A percentile compares a stretch with the other conserved stretches of the same genome.
phyloP scores from a whole-genome alignment of 1,140 invertebrate genomes.

The Agrypnia vestita region DNA sequence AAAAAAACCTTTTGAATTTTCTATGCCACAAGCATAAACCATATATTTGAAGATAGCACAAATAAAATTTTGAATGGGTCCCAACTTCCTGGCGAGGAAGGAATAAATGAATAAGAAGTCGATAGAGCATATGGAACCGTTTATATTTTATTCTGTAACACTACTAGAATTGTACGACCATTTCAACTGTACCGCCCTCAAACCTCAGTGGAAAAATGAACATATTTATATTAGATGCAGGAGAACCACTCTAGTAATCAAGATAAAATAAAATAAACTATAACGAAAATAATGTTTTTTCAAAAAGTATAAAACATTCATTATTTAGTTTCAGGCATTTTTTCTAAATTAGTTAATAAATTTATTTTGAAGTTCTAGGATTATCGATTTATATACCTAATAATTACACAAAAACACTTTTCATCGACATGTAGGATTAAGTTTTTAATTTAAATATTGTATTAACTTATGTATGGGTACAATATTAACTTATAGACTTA shows the following conservation, averaged over 20 bases:
- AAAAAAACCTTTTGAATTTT: not conserved
- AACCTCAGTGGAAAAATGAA: slow-evolving; percentile 50
- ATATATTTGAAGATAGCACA: not conserved
- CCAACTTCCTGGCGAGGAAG: not conserved
- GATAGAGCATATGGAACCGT: slow-evolving; percentile 18
- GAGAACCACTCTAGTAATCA: slow-evolving; percentile 34
- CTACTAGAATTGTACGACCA: slow-evolving; percentile 4
- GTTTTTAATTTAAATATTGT: no score
- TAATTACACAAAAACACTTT: no score
- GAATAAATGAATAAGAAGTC: slow-evolving; percentile 41
- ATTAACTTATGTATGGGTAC: no score
- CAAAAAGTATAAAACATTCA: no score
- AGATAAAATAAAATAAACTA: not conserved
- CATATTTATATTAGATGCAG: not conserved
- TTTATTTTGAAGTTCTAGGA: no score
- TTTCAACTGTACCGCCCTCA: slow-evolving; percentile 44
- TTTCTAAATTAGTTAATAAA: no score
- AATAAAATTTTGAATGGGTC: not conserved
- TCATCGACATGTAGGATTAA: no score
- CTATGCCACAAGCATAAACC: not conserved
- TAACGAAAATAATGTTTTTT: not conserved
- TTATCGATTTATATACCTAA: no score
- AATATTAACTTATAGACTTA: no score
- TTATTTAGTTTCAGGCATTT: no score
- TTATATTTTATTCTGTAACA: slow-evolving; percentile 8